Evolutionary conservation across 2,797 vertebrate species (phyloP), one percentile per base, ranked within the genome.

Genomic region (Phoebastria nigripes): DNA sequence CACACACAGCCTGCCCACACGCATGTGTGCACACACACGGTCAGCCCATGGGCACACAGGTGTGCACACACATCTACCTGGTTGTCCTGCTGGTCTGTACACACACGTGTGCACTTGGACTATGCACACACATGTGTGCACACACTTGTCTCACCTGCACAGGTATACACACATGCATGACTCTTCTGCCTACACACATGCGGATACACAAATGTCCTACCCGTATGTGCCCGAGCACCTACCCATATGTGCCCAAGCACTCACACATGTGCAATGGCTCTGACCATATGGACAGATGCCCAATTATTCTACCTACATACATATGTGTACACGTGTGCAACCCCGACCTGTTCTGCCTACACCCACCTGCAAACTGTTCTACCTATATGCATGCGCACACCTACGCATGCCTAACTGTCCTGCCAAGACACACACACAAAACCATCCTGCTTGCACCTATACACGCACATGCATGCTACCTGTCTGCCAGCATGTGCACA

Each of bases 401-500:
- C 16, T 54, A 18, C 1, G 4, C 14, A 16, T 0, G 1, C 25
- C 28, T 16, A 10, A 5, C 49, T 35, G 26, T 47, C 77, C 44
- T 66, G 35, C 24, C 28, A 39, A 35, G 13, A 39, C 42, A 66
- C 20, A 31, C 28, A 25, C 14, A 47, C 21, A 61, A 12, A 42
- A 7, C 19, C 20, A 26, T 6, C n/a, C 31, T 35, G 33, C 54
- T 15, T 71, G n/a, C n/a, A 37, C 12, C 17, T 18, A 37, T 4
- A 35, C 18, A 6, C 15, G 22, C 19, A 9, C 1, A 0, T 3
- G 24, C 6, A 19, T 3, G 8, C 0, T 1, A 29, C 5, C 5
- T 2, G 6, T 47, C 31, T 41, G 26, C 26, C 35, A 70, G 44
- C 12, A 10, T 0, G 2, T 4, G 3, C 3, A 4, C 1, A 3